Evolutionary conservation across 1,140 invertebrate species (phyloP), one percentile per base, ranked within the genome.

Genomic region (Cotesia typhae): DNA sequence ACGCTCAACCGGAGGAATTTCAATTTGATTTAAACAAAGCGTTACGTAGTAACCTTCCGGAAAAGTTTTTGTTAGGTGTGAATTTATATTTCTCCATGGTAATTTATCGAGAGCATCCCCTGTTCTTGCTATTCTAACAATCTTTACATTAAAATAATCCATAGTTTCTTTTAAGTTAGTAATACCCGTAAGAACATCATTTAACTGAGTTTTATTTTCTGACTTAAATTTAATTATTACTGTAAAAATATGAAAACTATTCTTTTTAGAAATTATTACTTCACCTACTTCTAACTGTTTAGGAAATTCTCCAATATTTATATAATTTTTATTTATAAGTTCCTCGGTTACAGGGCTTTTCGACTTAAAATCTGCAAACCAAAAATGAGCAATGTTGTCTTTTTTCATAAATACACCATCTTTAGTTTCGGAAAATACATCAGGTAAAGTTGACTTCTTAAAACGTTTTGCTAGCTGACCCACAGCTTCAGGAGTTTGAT

Each of bases 111-210:
- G 51, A 5, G 51, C 51, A 4, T 53, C 65, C 17, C 65, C 65
- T 14, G 65, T 20, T 28, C 9, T 51, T 20, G 65, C 65, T 14
- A 67, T 7, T 67, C 65, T 67, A 17, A 67, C 65, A 2, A 51
- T 67, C 12, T 53, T 52, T 7, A 67, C 65, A 28, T 28, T 47
- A 37, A 67, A 67, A 53, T 67, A 67, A 28, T 67, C 65, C 65
- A 67, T 55, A 3, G 65, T 14, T 67, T 67, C 36, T 37, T 63
- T 63, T 63, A 63, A 63, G 17, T 63, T 63, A 5, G 60, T 63
- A 7, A 63, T 63, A 20, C 17, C 60, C 28, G 17, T 63, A 12
- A 63, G 20, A 17, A 28, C 60, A 28, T 63, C 20, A 63, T 12
- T 7, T 36, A 63, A 63, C 20, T 63, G 60, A 9, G 28, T 63